Conservation (phyloP, 1,140 invertebrate genomes). For the Carposina sasakii region DNA sequence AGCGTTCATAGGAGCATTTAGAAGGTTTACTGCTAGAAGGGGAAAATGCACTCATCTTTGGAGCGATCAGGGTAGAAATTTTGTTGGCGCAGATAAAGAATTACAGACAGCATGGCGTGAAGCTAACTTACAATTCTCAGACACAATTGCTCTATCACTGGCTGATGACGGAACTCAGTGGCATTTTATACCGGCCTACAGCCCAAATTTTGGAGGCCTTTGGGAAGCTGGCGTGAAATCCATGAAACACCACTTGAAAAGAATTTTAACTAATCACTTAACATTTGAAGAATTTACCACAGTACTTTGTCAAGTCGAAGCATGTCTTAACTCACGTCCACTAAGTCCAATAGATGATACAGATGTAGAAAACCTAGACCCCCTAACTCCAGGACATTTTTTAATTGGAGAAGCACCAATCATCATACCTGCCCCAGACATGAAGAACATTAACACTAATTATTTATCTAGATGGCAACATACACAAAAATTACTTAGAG, state of each 20-base stretch:
- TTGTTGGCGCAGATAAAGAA: slow-evolving; percentile 36
- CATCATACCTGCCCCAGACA: slow-evolving; percentile 6
- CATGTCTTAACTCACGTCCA: slow-evolving; percentile 10
- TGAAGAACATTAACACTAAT: neutral
- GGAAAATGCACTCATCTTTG: slow-evolving; percentile 21
- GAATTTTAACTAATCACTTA: slow-evolving; percentile 7
- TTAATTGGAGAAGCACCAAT: slow-evolving; percentile 18
- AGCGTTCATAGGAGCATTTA: slow-evolving; percentile 34
- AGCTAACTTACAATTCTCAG: slow-evolving; percentile 6
- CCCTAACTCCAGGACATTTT: slow-evolving; percentile 16
- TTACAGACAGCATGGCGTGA: slow-evolving; percentile 11
- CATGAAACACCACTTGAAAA: slow-evolving; percentile 34
- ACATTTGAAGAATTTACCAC: slow-evolving; percentile 19
- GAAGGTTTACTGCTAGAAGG: slow-evolving; percentile 36
- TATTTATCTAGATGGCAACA: slow-evolving; percentile 15
- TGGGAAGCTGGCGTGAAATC: slow-evolving; percentile 24
- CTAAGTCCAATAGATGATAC: slow-evolving; percentile 12
- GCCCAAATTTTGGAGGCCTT: slow-evolving; percentile 48
- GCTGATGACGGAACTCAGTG: slow-evolving; percentile 34
- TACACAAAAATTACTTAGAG: slow-evolving; percentile 11
- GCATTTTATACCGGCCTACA: slow-evolving; percentile 51
- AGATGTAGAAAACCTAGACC: slow-evolving; percentile 5
- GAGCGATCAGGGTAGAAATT: slow-evolving; percentile 53
- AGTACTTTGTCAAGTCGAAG: slow-evolving; percentile 12
- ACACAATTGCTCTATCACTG: slow-evolving; percentile 9